Evolutionary conservation across 2,888 invertebrate species (phyloP).

Genomic region (Dicycla oo): DNA sequence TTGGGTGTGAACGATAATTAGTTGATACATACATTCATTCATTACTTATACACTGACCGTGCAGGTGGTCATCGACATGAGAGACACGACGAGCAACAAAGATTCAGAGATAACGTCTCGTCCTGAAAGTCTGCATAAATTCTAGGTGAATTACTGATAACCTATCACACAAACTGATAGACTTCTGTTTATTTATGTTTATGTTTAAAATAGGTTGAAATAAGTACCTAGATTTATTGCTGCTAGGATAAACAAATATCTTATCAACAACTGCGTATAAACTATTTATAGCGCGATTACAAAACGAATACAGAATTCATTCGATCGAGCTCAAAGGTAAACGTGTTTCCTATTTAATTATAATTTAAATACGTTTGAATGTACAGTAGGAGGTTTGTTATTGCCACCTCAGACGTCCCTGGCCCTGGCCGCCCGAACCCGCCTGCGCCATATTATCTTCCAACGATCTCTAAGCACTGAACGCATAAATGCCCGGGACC

Average conservation of each 20-base stretch:
- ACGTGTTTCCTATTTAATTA: slow-evolving; percentile 27
- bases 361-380: slow-evolving; percentile 37
- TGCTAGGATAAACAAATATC: slow-evolving; percentile 9
- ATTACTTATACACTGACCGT: neutral
- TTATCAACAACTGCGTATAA: slow-evolving; percentile 30
- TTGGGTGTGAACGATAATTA: slow-evolving; percentile 1
- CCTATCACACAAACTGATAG: slow-evolving; percentile 39
- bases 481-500: slow-evolving; percentile 83
- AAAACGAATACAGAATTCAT: slow-evolving; percentile 5
- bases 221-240: slow-evolving; percentile 9
- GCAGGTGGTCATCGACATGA: slow-evolving; percentile 9
- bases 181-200: slow-evolving; percentile 35
- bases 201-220: slow-evolving; percentile 13
- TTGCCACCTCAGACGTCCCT: slow-evolving; percentile 78
- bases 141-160: slow-evolving; percentile 40
- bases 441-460: slow-evolving; percentile 85
- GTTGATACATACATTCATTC: neutral
- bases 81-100: slow-evolving; percentile 11
- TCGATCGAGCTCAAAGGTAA: slow-evolving; percentile 13
- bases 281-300: slow-evolving; percentile 1
- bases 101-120: slow-evolving; percentile 25
- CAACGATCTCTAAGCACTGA: slow-evolving; percentile 84
- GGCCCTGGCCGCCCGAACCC: slow-evolving; percentile 83
- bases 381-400: slow-evolving; percentile 85
- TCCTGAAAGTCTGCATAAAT: slow-evolving; percentile 39